These are phyloP conservation scores for Phymanthus crucifer DNA, from an alignment of 92 coral and sea anemone species.

Conservation along the genomic window DNA sequence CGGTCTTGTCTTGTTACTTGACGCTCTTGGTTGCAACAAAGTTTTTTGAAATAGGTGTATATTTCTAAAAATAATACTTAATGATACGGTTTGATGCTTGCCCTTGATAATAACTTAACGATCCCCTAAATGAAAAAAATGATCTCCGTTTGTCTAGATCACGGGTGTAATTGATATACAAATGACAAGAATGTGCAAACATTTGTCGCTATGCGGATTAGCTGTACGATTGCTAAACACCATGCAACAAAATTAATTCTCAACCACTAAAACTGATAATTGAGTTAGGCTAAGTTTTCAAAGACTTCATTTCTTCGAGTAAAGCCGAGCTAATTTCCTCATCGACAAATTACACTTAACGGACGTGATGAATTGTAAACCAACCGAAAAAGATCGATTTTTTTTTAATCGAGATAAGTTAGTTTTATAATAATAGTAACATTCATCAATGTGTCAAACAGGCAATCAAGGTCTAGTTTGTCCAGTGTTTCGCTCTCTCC, in stretches of 20 bases:
- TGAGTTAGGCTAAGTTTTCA: not conserved
- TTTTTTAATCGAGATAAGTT: constrained; percentile 3
- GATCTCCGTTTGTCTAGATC: too few species aligned
- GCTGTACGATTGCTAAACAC: too few species aligned
- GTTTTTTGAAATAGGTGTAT: too few species aligned
- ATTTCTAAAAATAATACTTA: too few species aligned
- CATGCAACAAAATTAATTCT: not conserved
- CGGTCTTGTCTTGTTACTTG: too few species aligned
- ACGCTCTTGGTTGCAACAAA: too few species aligned
- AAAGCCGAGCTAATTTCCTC: not conserved
- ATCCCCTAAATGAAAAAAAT: too few species aligned
- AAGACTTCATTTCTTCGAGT: not conserved
- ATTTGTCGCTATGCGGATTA: too few species aligned
- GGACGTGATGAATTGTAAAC: not conserved
- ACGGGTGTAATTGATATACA: too few species aligned
- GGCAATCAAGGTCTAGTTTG: not conserved
- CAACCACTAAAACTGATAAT: not conserved
- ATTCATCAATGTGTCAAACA: not conserved
- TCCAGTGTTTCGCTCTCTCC: not conserved
- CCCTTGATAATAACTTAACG: too few species aligned
- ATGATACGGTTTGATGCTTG: too few species aligned
- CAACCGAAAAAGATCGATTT: not conserved
- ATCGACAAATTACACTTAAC: not conserved
- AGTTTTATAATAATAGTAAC: not conserved
- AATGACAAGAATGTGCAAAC: too few species aligned